Evolutionary conservation across 2,888 invertebrate species (phyloP), one percentile per base, ranked within the genome.

Genomic region (Chloromyia formosa): DNA sequence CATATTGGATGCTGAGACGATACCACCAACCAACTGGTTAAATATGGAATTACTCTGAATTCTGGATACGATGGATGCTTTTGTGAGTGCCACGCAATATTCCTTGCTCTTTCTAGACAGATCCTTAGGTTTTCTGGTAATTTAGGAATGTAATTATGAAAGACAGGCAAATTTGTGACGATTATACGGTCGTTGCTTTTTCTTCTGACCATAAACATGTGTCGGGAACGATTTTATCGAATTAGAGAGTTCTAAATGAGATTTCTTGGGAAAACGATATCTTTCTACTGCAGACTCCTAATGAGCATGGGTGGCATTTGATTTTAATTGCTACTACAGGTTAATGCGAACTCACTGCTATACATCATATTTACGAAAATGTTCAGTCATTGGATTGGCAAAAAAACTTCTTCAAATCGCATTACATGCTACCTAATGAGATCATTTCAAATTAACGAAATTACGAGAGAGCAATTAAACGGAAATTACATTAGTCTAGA

Each of bases 61-160:
- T n/a, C 49, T 49, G 12, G 49, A n/a, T 12, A 49, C 49, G 12
- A 49, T 49, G 16, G 14, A n/a, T 49, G 49, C 16, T 12, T 35
- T 35, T 35, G 27, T 35, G 27, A 4, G 7, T 35, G 2, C 27
- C 27, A 35, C 27, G 27, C 27, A 35, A 35, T 35, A 35, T 4
- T 35, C 27, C 27, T 35, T 35, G 27, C 7, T 35, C 27, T 35
- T 35, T 35, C 7, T 7, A 35, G 27, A 35, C 2, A 35, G 49
- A n/a, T 49, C 49, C 49, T 49, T 12, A 35, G 7, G 27, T 35
- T n/a, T 49, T 1, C 49, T 49, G 49, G 16, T n/a, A n/a, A 49
- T 49, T 49, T 60, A 23, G 23, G 27, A 20, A 23, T 60, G 66
- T 66, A 66, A 66, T 66, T 66, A 66, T 18, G 45, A 20, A 14